These are phyloP conservation scores for Apomyelois bistriatella DNA, from an alignment of 2,888 invertebrate species.

Conservation along the genomic window DNA sequence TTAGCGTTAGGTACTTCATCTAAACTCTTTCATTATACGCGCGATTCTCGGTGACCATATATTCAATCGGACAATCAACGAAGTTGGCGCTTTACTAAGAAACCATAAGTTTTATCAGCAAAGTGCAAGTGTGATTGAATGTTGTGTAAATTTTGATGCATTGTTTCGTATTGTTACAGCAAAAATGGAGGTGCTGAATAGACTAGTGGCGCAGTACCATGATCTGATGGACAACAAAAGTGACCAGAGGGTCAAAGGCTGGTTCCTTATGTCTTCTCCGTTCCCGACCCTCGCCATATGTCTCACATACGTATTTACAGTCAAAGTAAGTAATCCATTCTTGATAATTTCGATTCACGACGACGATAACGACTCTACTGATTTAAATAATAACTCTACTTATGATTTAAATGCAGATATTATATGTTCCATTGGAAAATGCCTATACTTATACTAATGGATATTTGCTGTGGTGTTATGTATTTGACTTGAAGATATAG, in stretches of 20 bases:
- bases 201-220: constrained; percentile 82
- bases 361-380: constrained; percentile 9
- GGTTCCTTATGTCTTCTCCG: constrained; percentile 91
- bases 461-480: constrained; percentile 7
- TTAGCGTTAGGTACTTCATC: constrained; percentile 22
- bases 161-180: constrained; percentile 54
- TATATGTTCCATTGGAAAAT: constrained; percentile 21
- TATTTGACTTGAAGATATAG: neutral
- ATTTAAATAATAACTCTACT: constrained; percentile 20
- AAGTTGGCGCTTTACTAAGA: neutral
- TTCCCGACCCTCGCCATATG: constrained; percentile 88
- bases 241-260: constrained; percentile 88
- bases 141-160: constrained; percentile 1
- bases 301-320: constrained; percentile 86
- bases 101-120: neutral
- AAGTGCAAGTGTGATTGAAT: too few relatives aligned
- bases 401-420: constrained; percentile 15
- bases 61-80: neutral
- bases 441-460: constrained; percentile 18
- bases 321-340: constrained; percentile 76
- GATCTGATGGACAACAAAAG: constrained; percentile 92
- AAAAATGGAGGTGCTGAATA: constrained; percentile 81
- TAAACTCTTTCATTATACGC: constrained; percentile 33
- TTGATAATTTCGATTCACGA: neutral
- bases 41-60: constrained; percentile 28